phyloP scores from a whole-genome alignment of 2,113 vertebrate genomes.

The Edolisoma coerulescens region DNA sequence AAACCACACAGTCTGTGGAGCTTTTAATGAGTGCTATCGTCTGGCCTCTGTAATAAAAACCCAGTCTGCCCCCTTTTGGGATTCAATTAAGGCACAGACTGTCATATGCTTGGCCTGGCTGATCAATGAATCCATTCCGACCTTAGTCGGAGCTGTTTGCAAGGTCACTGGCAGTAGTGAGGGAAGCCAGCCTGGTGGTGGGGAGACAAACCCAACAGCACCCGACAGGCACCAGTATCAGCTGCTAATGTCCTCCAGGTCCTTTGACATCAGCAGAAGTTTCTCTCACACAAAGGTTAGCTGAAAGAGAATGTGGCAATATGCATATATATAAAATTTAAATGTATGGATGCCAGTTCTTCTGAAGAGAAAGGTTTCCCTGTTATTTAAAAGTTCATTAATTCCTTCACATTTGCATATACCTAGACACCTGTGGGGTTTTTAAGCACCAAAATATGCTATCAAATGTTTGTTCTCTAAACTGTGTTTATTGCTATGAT shows the following conservation, averaged over 20 bases:
- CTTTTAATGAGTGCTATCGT: slow-evolving; percentile 87
- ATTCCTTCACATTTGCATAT: slow-evolving; percentile 52
- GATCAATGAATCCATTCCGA: slow-evolving; percentile 88
- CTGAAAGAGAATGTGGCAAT: slow-evolving; percentile 66
- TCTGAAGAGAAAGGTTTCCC: slow-evolving; percentile 25
- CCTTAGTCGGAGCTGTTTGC: slow-evolving; percentile 82
- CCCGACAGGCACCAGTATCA: slow-evolving; percentile 82
- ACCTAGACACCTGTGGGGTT: not conserved
- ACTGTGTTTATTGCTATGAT: slow-evolving; percentile 35
- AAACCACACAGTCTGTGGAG: slow-evolving; percentile 84
- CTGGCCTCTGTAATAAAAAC: slow-evolving; percentile 87
- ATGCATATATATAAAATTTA: not conserved
- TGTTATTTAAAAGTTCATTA: slow-evolving; percentile 65
- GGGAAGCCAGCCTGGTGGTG: slow-evolving; percentile 63
- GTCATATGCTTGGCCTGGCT: slow-evolving; percentile 85
- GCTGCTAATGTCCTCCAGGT: slow-evolving; percentile 86
- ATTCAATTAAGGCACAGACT: slow-evolving; percentile 89
- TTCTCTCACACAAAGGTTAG: slow-evolving; percentile 86
- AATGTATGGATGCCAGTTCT: not conserved
- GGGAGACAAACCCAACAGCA: slow-evolving; percentile 73
- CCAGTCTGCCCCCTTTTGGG: slow-evolving; percentile 84
- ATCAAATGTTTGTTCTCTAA: slow-evolving; percentile 40
- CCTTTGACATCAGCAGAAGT: slow-evolving; percentile 87
- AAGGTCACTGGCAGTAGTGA: slow-evolving; percentile 77
- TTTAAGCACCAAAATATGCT: not conserved